Evolutionary conservation across 2,888 invertebrate genomes (phyloP).

Genomic region (Cerastis rubricosa): DNA sequence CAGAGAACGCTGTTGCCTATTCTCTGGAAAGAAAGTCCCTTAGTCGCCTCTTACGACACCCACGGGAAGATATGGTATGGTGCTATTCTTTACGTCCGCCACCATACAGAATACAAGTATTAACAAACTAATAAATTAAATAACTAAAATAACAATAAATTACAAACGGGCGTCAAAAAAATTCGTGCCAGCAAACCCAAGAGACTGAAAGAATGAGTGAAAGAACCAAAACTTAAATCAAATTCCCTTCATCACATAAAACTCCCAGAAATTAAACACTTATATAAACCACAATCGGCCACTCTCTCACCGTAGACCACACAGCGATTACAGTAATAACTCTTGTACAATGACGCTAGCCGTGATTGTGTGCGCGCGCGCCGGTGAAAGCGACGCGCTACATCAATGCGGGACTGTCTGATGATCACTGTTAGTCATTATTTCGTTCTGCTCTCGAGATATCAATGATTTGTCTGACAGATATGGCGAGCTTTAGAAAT

Average conservation of each 20-base stretch:
- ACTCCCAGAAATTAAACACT: constrained; percentile 11
- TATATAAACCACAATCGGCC: constrained; percentile 53
- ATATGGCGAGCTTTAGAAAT: constrained; percentile 47
- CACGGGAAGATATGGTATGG: too few species aligned
- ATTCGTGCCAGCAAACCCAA: too few species aligned
- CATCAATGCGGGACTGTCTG: constrained; percentile 52
- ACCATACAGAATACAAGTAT: too few species aligned
- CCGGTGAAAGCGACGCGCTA: constrained; percentile 60
- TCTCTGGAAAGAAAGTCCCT: too few species aligned
- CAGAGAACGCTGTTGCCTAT: too few species aligned
- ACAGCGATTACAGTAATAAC: constrained; percentile 68
- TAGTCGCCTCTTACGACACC: too few species aligned
- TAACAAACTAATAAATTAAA: too few species aligned
- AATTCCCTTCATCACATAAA: constrained; percentile 15
- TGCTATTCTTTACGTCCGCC: too few species aligned
- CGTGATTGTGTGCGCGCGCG: constrained; percentile 60
- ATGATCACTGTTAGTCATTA: constrained; percentile 62
- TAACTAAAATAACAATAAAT: too few species aligned
- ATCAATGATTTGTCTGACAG: constrained; percentile 60
- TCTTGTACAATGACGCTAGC: constrained; percentile 69
- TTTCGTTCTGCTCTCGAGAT: constrained; percentile 56
- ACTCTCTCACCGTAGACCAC: constrained; percentile 58
- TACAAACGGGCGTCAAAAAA: too few species aligned
- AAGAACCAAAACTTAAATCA: neutral
- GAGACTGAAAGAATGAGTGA: neutral